phyloP scores from a whole-genome alignment of 1,140 invertebrate genomes.

The Diabrotica virgifera region DNA sequence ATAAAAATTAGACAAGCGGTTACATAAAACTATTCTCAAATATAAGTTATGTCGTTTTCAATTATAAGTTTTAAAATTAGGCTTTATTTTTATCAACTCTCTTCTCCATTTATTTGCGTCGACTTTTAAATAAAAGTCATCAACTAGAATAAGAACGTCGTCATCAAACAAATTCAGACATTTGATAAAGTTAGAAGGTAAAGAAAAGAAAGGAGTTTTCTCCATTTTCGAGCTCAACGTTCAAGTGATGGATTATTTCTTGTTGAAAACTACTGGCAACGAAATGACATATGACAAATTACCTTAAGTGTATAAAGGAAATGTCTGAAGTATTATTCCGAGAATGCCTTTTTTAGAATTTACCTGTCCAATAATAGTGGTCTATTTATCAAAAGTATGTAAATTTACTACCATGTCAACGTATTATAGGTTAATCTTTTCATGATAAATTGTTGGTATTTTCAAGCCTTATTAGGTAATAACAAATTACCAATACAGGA shows the following conservation, averaged over 20 bases:
- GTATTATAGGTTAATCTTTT: background rate
- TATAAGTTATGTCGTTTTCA: too few species aligned
- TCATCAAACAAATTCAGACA: too few species aligned
- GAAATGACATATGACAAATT: constrained; percentile 1
- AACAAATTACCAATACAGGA: too few species aligned
- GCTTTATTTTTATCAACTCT: too few species aligned
- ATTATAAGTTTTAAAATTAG: too few species aligned
- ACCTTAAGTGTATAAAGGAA: background rate
- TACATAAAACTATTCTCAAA: too few species aligned
- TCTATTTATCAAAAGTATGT: constrained; percentile 1
- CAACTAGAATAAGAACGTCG: too few species aligned
- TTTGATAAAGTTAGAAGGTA: background rate
- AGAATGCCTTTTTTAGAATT: constrained; percentile 1
- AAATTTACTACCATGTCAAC: background rate
- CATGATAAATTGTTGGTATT: background rate
- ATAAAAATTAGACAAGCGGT: too few species aligned
- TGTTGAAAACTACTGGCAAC: background rate
- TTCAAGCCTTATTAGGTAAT: background rate
- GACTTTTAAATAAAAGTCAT: too few species aligned
- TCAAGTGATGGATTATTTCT: background rate
- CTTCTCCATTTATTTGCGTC: too few species aligned
- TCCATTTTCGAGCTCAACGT: too few species aligned
- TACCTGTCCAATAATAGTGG: background rate
- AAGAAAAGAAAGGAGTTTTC: background rate
- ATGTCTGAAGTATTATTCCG: background rate